These are phyloP conservation scores for Tympanoctomys barrerae DNA, from an alignment of 2,797 vertebrate species.

Conservation along the genomic window DNA sequence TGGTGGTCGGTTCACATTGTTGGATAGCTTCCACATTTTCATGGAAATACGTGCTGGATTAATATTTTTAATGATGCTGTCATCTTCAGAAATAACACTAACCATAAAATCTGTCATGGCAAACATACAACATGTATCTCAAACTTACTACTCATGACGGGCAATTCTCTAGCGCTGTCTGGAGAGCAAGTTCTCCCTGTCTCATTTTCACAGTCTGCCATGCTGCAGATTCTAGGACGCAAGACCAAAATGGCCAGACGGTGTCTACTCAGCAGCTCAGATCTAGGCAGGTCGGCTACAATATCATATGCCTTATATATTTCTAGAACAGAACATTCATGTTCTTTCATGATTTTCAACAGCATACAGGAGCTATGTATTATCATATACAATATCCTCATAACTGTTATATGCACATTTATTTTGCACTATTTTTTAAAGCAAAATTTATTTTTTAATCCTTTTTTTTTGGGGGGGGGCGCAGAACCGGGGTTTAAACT, in stretches of 20 bases:
- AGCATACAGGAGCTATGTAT: conserved; percentile 27
- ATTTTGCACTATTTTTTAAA: conserved; percentile 12
- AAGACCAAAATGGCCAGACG: conserved; percentile 33
- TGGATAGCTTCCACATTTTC: conserved; percentile 91
- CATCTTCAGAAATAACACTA: conserved; percentile 94
- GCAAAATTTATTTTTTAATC: not conserved
- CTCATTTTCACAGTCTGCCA: conserved; percentile 22
- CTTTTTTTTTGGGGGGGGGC: too few relatives aligned
- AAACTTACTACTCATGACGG: conserved; percentile 20
- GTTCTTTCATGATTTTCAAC: conserved; percentile 35
- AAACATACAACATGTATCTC: conserved; percentile 64
- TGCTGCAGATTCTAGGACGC: not conserved
- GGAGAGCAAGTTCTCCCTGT: not conserved
- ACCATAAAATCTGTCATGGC: conserved; percentile 92
- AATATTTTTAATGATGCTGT: conserved; percentile 90
- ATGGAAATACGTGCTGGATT: conserved; percentile 91
- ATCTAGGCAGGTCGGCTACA: not conserved
- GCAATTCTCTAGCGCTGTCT: not conserved
- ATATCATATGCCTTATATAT: not conserved
- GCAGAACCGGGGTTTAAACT: too few relatives aligned
- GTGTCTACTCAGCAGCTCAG: not conserved
- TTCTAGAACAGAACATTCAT: conserved; percentile 4
- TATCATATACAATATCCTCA: not conserved
- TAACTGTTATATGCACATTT: conserved; percentile 41
- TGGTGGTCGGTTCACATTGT: conserved; percentile 75